Evolutionary conservation across 1,140 invertebrate species (phyloP), one percentile per base, ranked within the genome.

Genomic region (Carposina sasakii): DNA sequence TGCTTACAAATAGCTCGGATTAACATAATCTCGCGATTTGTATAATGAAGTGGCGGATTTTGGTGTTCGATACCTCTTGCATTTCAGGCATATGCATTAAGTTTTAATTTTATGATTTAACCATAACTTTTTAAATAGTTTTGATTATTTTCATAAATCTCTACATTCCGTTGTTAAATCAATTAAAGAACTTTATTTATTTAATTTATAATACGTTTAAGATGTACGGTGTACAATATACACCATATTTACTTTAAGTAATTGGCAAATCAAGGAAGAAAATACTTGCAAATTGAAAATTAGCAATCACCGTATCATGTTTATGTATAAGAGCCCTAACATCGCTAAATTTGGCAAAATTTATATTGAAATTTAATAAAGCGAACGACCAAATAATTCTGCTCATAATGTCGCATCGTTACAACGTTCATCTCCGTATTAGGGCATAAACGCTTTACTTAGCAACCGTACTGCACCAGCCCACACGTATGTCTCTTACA

Each of bases 401-500:
- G n/a, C 44, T 15, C 13, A 26, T 36, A 44, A 46, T 54, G 40
- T 50, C 40, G 43, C 49, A 55, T 53, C 52, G 56, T 48, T 60
- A 53, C 58, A 48, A 40, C 39, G 28, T 50, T 47, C 22, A n/a
- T n/a, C n/a, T 31, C 52, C 48, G 53, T 66, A 71, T 71, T 73
- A 69, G 48, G 54, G 51, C 64, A 75, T 76, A 76, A 76, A 76
- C 71, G 72, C 53, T 54, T 63, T 73, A 67, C 60, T 69, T 61
- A 72, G 69, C 73, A 76, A 76, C 70, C 59, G 72, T 58, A 52
- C 52, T 55, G 49, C 34, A 30, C 36, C n/a, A 52, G 51, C 75
- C 76, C 76, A 81, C 78, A 75, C 76, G 70, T 78, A 74, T 78
- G 77, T 78, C 73, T 75, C 59, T 64, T 69, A 68, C 71, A 76